Conservation (phyloP, 35 echinoderm and acorn worm species). For the Apostichopus parvimensis region DNA sequence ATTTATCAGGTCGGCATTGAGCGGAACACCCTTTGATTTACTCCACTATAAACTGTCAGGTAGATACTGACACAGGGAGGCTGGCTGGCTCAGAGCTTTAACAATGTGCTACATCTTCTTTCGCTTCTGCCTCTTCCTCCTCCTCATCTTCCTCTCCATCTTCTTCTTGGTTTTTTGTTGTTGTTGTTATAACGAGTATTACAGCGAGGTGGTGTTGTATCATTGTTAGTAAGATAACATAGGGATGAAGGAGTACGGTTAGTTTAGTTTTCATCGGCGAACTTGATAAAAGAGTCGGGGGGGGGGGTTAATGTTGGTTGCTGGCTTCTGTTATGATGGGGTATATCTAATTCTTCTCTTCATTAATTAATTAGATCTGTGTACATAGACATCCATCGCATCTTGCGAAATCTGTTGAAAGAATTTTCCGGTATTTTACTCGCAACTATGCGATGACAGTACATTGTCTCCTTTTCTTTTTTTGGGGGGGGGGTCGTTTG, state of each 20-base stretch:
- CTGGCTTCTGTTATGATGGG: too few species aligned
- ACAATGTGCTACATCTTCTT: not conserved
- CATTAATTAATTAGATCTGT: too few species aligned
- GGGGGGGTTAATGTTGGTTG: too few species aligned
- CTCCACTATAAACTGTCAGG: conserved; percentile 40
- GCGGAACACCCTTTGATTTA: conserved; percentile 50
- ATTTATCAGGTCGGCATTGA: conserved; percentile 38
- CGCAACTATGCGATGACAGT: too few species aligned
- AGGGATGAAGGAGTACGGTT: too few species aligned
- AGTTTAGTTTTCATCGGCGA: not conserved
- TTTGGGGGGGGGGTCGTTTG: too few species aligned
- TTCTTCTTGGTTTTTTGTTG: not conserved
- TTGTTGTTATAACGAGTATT: not conserved
- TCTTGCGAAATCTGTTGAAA: too few species aligned
- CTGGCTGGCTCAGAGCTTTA: not conserved
- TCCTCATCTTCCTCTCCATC: not conserved
- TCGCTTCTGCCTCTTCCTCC: not conserved
- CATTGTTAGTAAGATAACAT: not conserved
- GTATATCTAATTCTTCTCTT: too few species aligned
- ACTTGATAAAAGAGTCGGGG: too few species aligned
- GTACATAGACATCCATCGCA: too few species aligned
- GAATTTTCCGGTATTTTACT: too few species aligned
- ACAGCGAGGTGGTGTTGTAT: not conserved
- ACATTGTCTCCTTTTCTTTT: too few species aligned
- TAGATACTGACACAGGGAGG: conserved; percentile 18